Base-by-base conservation (phyloP, 2,888 invertebrate genomes). In the Crossocerus cetratus region DNA sequence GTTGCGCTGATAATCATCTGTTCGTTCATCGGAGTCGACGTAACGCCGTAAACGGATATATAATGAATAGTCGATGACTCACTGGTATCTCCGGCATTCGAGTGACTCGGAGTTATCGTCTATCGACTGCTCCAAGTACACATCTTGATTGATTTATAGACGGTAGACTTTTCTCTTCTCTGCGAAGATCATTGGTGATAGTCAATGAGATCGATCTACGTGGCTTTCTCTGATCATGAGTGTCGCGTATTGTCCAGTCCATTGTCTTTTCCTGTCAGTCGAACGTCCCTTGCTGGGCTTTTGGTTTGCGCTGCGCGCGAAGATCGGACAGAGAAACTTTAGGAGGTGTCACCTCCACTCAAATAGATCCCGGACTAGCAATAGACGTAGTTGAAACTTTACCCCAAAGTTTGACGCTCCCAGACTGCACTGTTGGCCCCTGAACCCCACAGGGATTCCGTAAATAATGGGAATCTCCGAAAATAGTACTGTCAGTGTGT, bases 201-300 rank as follows among this genome's bases (percentile, higher is more conserved):
- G 1, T 32, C 32, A 32, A 32, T 32, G 32, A 11, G 11, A 32
- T 64, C 63, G 11, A 32, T 64, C 63, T 72, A 71, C 65, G 78
- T 65, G 75, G 79, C 81, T 81, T 81, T 71, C 68, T 64, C 5
- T 11, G 8, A 72, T 74, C 72, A 72, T 77, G 75, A 81, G 79
- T 78, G 81, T 74, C 81, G 77, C 69, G 77, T 77, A 74, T 74
- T 76, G 32, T 66, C 72, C 65, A 69, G 18, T 68, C 62, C 57
- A n/a, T 71, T 65, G 65, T 64, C 56, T 61, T 55, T 56, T 54
- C 64, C 55, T 67, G 63, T 71, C 65, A 63, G 75, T 65, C 80
- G 72, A 80, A 82, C 78, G 70, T 76, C 74, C 76, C 74, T 78
- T 78, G 69, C 72, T 80, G 70, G 74, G 72, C 60, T 78, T 76